Conservation (phyloP, 53 echinoderm and acorn worm species). For the Actinopyga echinites region DNA sequence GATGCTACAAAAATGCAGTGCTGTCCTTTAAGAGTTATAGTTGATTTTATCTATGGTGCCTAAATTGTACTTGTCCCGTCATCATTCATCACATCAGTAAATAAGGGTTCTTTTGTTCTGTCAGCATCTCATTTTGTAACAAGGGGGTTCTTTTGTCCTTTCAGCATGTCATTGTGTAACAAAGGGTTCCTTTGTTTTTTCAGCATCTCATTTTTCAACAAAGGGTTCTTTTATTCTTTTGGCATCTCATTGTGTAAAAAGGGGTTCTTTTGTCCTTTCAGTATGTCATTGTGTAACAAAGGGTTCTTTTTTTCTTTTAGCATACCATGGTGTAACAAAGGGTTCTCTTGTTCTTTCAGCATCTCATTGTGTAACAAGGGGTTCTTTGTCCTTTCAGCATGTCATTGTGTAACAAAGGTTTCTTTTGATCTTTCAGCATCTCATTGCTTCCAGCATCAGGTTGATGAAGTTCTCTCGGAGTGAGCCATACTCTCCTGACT, state of each 20-base stretch:
- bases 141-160: not conserved
- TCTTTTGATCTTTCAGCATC: constrained; percentile 68
- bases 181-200: constrained; percentile 6
- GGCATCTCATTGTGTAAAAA: not conserved
- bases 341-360: too few relatives aligned
- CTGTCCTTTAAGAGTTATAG: too few relatives aligned
- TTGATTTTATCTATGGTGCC: too few relatives aligned
- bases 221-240: too few relatives aligned
- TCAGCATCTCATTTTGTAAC: not conserved
- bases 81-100: too few relatives aligned
- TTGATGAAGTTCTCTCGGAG: constrained; percentile 90
- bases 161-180: not conserved
- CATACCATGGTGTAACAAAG: constrained; percentile 95
- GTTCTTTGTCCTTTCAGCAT: not conserved
- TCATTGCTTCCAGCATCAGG: constrained; percentile 92
- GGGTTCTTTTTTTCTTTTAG: constrained; percentile 49
- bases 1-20: too few relatives aligned
- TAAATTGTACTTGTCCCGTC: too few relatives aligned
- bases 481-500: constrained; percentile 73
- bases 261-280: not conserved
- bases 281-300: not conserved
- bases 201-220: constrained; percentile 94
- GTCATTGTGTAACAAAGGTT: not conserved
- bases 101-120: too few relatives aligned
- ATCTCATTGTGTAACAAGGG: not conserved